phyloP scores from a whole-genome alignment of 1,140 invertebrate species.

The Cyclargus thomasi region DNA sequence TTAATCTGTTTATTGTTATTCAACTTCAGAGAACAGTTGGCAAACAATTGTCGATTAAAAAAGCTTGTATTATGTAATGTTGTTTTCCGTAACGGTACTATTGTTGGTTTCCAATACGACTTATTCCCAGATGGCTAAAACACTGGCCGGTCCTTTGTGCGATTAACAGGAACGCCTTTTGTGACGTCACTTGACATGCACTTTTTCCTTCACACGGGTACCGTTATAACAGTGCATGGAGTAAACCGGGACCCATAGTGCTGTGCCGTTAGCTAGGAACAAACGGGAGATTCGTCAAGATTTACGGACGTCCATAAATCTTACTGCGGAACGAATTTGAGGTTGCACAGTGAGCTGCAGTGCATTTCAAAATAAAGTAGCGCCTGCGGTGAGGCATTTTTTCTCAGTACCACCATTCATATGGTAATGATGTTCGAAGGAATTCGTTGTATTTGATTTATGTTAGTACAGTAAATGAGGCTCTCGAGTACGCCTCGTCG shows the following conservation, averaged over 20 bases:
- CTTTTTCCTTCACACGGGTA: slow-evolving; percentile 53
- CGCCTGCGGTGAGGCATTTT: slow-evolving; percentile 35
- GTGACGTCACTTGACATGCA: slow-evolving; percentile 67
- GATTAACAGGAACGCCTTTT: slow-evolving; percentile 55
- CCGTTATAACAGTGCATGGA: slow-evolving; percentile 66
- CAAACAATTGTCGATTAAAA: neutral
- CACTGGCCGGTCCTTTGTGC: slow-evolving; percentile 40
- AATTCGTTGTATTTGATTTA: neutral
- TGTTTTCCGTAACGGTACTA: neutral
- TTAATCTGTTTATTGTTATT: neutral
- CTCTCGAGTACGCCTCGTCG: neutral
- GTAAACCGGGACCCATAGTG: slow-evolving; percentile 63
- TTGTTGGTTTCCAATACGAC: slow-evolving; percentile 6
- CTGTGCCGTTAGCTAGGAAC: slow-evolving; percentile 46
- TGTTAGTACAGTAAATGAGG: neutral
- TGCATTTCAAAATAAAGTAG: slow-evolving; percentile 39
- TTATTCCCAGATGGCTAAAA: slow-evolving; percentile 2
- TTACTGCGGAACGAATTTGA: slow-evolving; percentile 50
- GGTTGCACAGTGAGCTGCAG: slow-evolving; percentile 38
- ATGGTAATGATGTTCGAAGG: slow-evolving; percentile 7
- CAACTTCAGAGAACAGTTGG: neutral
- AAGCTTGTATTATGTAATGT: neutral
- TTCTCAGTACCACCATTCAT: slow-evolving; percentile 10
- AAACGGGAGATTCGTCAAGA: slow-evolving; percentile 45
- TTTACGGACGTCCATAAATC: slow-evolving; percentile 52